phyloP scores from a whole-genome alignment of 2,888 invertebrate genomes.

The Diplazon laetatorius region DNA sequence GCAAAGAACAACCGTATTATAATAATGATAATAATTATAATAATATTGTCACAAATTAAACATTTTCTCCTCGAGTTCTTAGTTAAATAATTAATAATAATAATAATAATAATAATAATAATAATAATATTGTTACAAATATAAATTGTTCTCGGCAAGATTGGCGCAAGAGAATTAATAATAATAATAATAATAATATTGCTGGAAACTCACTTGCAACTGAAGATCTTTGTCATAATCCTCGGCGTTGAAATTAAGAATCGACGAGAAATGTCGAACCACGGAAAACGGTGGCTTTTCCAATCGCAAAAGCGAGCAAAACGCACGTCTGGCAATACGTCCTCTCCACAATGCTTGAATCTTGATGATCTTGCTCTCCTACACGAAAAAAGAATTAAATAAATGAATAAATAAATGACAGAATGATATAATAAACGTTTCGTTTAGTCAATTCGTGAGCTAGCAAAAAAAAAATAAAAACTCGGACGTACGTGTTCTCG shows the following conservation, averaged over 20 bases:
- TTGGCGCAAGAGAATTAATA: no score
- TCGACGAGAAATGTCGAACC: conserved; percentile 87
- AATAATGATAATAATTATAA: no score
- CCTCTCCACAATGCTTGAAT: conserved; percentile 89
- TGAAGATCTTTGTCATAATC: conserved; percentile 89
- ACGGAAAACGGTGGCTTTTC: conserved; percentile 85
- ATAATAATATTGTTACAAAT: no score
- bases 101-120: no score
- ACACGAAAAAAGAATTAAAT: no score
- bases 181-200: conserved; percentile 19
- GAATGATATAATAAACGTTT: conserved; percentile 3
- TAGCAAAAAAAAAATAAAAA: not conserved
- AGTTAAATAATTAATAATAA: no score
- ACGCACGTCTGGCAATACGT: conserved; percentile 86
- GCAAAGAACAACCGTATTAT: no score
- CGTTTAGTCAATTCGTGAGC: not conserved
- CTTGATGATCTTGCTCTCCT: conserved; percentile 85
- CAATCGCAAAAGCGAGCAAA: conserved; percentile 85
- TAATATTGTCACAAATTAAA: no score
- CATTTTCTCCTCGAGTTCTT: no score
- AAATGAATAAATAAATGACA: conserved; percentile 60
- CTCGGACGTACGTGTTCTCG: conserved; percentile 83
- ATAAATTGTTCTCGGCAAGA: no score
- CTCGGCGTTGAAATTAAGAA: conserved; percentile 88
- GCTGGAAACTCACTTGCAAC: conserved; percentile 82